Evolutionary conservation across 2,113 vertebrate species (phyloP).

Genomic region (Serinus canaria): DNA sequence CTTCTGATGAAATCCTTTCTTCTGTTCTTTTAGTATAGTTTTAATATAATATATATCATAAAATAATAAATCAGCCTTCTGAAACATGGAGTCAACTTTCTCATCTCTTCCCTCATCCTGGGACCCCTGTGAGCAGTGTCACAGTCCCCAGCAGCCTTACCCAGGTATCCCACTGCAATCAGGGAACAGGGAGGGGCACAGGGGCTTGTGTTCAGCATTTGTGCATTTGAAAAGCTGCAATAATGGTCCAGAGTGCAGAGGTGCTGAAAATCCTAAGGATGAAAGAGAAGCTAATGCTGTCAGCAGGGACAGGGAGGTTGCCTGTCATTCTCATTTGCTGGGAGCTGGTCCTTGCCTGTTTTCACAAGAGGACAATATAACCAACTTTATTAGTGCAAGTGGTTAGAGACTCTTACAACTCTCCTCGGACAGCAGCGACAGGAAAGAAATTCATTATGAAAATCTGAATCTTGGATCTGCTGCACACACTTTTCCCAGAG

Average conservation of each 20-base stretch:
- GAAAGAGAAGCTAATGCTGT: not conserved
- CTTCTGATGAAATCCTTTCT: too few relatives aligned
- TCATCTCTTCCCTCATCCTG: too few relatives aligned
- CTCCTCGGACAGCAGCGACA: not conserved
- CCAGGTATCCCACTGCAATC: not conserved
- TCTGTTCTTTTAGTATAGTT: too few relatives aligned
- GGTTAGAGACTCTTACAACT: not conserved
- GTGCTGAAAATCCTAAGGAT: not conserved
- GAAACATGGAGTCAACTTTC: too few relatives aligned
- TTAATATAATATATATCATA: too few relatives aligned
- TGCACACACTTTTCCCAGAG: not conserved
- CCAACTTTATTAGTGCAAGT: not conserved
- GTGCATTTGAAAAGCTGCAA: not conserved
- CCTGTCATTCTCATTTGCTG: not conserved
- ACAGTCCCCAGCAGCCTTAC: not conserved
- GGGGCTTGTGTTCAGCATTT: not conserved
- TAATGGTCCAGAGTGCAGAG: not conserved
- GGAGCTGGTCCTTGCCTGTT: not conserved
- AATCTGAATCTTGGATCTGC: constrained; percentile 25
- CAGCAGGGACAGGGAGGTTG: not conserved
- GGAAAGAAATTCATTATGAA: constrained; percentile 8
- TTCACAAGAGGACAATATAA: not conserved
- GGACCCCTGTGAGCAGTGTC: too few relatives aligned
- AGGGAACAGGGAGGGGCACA: not conserved
- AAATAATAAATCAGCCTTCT: too few relatives aligned